Evolutionary conservation across 2,888 invertebrate genomes (phyloP).

Genomic region (Apodemia mormo): DNA sequence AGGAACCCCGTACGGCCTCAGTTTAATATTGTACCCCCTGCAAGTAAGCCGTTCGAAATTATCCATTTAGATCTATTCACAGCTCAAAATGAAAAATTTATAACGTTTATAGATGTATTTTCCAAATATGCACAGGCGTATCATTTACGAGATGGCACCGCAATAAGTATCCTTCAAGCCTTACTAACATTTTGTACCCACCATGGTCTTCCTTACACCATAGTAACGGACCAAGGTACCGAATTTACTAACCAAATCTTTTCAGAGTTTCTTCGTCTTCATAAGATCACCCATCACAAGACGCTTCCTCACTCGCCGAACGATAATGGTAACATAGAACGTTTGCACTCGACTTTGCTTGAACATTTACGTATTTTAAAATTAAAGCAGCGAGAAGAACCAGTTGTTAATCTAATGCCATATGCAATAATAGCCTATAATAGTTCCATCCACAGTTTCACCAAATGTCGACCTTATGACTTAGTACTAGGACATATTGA

Average conservation of each 20-base stretch:
- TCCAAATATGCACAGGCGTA: too few species aligned
- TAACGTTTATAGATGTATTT: slow-evolving; percentile 26
- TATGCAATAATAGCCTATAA: too few species aligned
- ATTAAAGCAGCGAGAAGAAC: slow-evolving; percentile 24
- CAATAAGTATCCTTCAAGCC: too few species aligned
- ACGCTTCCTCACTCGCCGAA: background rate
- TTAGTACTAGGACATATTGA: too few species aligned
- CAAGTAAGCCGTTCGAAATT: slow-evolving; percentile 29
- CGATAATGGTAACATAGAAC: background rate
- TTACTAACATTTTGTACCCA: slow-evolving; percentile 29
- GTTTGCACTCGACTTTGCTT: slow-evolving; percentile 20
- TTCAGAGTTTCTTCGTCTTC: slow-evolving; percentile 21
- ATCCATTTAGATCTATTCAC: slow-evolving; percentile 32
- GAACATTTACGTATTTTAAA: slow-evolving; percentile 33
- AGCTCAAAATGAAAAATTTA: slow-evolving; percentile 26
- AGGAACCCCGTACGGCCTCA: background rate
- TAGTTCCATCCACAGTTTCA: too few species aligned
- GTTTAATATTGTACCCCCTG: too few species aligned
- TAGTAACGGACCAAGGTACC: slow-evolving; percentile 29
- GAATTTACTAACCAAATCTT: slow-evolving; percentile 27
- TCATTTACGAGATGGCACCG: slow-evolving; percentile 25
- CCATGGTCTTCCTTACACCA: slow-evolving; percentile 27
- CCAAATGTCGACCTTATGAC: too few species aligned
- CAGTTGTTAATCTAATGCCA: too few species aligned
- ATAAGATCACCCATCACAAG: slow-evolving; percentile 27